phyloP scores from a whole-genome alignment of 1,140 invertebrate genomes.

The Euura lappo region DNA sequence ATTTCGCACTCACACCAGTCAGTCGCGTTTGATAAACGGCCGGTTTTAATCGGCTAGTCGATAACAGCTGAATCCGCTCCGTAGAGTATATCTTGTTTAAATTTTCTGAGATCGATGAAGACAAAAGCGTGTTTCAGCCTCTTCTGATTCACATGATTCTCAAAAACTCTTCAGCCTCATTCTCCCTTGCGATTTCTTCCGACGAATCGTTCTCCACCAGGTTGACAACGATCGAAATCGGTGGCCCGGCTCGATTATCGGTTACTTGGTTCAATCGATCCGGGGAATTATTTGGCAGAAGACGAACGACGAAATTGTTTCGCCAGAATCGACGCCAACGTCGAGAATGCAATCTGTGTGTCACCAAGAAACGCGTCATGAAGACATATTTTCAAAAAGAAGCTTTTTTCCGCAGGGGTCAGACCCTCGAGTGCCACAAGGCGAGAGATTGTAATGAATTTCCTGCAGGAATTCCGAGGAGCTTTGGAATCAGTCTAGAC shows the following conservation, averaged over 20 bases:
- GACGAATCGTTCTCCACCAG: not conserved
- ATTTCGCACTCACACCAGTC: not conserved
- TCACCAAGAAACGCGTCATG: not conserved
- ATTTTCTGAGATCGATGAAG: too few relatives aligned
- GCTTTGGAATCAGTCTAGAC: not conserved
- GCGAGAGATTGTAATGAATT: too few relatives aligned
- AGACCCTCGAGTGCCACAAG: too few relatives aligned
- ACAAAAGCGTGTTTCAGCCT: too few relatives aligned
- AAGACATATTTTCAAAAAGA: too few relatives aligned
- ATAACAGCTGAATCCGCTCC: too few relatives aligned
- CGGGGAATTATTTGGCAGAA: conserved; percentile 38
- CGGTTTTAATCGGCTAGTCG: not conserved
- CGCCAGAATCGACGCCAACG: conserved; percentile 55
- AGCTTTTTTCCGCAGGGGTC: too few relatives aligned
- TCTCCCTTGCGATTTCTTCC: not conserved
- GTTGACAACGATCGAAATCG: not conserved
- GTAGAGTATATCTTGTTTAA: too few relatives aligned
- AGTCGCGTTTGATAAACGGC: not conserved
- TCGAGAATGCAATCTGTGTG: conserved; percentile 48
- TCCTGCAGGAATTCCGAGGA: not conserved
- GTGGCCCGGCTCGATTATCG: not conserved
- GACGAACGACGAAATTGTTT: conserved; percentile 50
- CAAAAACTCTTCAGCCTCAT: not conserved
- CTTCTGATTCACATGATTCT: too few relatives aligned
- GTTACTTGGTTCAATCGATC: not conserved